These are phyloP conservation scores for Semaprochilodus insignis DNA, from an alignment of 2,797 vertebrate genomes.

Conservation along the genomic window DNA sequence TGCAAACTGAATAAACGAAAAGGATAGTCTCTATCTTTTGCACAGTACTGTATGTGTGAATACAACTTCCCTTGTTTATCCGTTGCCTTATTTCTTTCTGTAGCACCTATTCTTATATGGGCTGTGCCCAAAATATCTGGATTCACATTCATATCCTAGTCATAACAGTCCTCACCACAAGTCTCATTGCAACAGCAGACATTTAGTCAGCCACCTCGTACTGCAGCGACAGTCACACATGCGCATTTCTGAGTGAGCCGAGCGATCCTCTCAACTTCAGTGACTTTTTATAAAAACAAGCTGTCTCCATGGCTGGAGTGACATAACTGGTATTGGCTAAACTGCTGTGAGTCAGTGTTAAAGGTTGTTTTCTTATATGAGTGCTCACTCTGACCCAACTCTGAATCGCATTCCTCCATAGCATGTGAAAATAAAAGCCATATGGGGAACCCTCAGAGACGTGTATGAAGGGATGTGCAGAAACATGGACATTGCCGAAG, in stretches of 20 bases:
- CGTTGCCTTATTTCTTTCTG: slow-evolving; percentile 13
- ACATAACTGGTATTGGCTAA: slow-evolving; percentile 43
- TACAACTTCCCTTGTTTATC: slow-evolving; percentile 6
- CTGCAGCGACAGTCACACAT: slow-evolving; percentile 23
- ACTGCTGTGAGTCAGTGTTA: slow-evolving; percentile 30
- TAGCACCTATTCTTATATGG: slow-evolving; percentile 27
- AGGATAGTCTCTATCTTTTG: too few relatives aligned
- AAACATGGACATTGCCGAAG: slow-evolving; percentile 44
- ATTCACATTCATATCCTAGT: slow-evolving; percentile 66
- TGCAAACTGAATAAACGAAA: too few relatives aligned
- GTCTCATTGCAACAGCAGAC: slow-evolving; percentile 62
- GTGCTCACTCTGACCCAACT: slow-evolving; percentile 71
- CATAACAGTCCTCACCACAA: slow-evolving; percentile 57
- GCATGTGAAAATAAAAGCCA: slow-evolving; percentile 73
- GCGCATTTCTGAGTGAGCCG: neutral
- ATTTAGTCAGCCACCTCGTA: slow-evolving; percentile 55
- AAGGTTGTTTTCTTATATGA: slow-evolving; percentile 52
- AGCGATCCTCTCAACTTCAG: slow-evolving; percentile 15
- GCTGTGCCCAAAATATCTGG: slow-evolving; percentile 66
- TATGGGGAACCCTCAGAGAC: slow-evolving; percentile 59
- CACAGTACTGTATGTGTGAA: slow-evolving; percentile 2
- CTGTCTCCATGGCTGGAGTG: slow-evolving; percentile 39
- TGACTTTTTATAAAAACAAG: slow-evolving; percentile 44
- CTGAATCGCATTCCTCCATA: slow-evolving; percentile 66
- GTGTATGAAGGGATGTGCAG: slow-evolving; percentile 52